Evolutionary conservation across 2,113 vertebrate genomes (phyloP).

Genomic region (Agapornis roseicollis): DNA sequence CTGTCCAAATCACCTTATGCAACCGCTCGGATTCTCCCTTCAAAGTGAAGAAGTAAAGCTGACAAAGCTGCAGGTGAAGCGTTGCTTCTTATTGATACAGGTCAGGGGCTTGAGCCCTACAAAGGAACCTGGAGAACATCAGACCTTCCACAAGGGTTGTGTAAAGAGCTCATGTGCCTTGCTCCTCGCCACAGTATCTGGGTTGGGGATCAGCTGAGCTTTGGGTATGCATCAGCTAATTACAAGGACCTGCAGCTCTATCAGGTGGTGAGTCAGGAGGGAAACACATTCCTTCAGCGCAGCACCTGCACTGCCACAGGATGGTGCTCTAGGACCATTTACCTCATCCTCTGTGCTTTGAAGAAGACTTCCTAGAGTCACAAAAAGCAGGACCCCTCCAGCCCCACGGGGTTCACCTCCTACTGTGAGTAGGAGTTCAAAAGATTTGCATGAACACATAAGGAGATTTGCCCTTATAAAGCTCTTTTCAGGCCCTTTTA

Average conservation of each 20-base stretch:
- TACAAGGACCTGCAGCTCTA: too few species aligned
- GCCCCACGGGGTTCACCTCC: background rate
- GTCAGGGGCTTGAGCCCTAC: background rate
- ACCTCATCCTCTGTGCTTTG: background rate
- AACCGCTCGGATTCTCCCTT: background rate
- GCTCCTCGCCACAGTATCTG: background rate
- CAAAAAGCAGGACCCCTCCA: background rate
- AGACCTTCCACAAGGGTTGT: background rate
- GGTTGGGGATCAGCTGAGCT: background rate
- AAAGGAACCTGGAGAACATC: background rate
- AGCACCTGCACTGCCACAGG: background rate
- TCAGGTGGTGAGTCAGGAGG: background rate
- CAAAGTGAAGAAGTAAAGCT: background rate
- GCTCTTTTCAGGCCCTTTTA: background rate
- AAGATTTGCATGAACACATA: too few species aligned
- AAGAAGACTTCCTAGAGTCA: background rate
- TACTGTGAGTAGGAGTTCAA: background rate
- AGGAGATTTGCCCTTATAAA: background rate
- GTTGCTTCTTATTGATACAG: rapidly evolving
- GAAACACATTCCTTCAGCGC: background rate
- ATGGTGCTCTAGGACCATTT: background rate
- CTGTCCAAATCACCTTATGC: background rate
- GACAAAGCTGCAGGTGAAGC: background rate
- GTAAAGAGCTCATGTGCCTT: background rate
- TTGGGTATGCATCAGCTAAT: background rate